These are phyloP conservation scores for Dermochelys coriacea DNA, from an alignment of 2,797 vertebrate genomes.

Conservation along the genomic window DNA sequence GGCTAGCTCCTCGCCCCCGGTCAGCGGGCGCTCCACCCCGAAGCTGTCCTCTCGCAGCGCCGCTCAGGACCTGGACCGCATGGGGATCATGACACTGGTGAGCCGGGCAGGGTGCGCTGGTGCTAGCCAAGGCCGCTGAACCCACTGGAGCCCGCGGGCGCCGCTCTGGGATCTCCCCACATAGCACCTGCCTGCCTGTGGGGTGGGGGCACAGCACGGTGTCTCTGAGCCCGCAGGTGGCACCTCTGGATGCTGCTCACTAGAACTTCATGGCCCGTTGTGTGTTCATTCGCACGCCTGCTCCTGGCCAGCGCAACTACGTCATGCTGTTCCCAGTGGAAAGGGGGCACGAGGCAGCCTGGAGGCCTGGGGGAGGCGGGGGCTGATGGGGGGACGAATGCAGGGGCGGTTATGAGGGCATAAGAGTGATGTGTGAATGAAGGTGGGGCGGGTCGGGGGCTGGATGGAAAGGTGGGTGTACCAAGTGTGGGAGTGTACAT, in stretches of 20 bases:
- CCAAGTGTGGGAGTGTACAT: background rate
- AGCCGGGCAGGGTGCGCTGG: background rate
- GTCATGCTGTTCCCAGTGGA: background rate
- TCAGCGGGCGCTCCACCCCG: conserved; percentile 92
- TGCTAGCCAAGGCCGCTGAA: background rate
- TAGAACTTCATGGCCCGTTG: background rate
- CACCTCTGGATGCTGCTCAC: background rate
- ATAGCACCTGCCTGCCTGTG: background rate
- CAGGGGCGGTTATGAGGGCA: background rate
- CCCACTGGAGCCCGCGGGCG: too few species aligned
- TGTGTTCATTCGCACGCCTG: background rate
- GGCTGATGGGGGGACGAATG: background rate
- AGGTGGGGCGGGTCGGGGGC: background rate
- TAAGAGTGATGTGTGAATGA: background rate
- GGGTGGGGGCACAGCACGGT: background rate
- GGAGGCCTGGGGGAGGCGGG: background rate
- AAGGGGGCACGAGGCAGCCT: background rate
- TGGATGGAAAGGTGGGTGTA: background rate
- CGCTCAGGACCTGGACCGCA: conserved; percentile 94
- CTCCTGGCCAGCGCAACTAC: background rate
- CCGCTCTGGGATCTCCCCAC: background rate
- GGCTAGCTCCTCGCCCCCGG: conserved; percentile 89
- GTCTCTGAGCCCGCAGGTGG: background rate
- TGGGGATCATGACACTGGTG: conserved; percentile 93
- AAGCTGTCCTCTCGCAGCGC: conserved; percentile 90